These are phyloP conservation scores for Chelonoidis abingdonii DNA, from an alignment of 2,113 vertebrate genomes.

Conservation along the genomic window DNA sequence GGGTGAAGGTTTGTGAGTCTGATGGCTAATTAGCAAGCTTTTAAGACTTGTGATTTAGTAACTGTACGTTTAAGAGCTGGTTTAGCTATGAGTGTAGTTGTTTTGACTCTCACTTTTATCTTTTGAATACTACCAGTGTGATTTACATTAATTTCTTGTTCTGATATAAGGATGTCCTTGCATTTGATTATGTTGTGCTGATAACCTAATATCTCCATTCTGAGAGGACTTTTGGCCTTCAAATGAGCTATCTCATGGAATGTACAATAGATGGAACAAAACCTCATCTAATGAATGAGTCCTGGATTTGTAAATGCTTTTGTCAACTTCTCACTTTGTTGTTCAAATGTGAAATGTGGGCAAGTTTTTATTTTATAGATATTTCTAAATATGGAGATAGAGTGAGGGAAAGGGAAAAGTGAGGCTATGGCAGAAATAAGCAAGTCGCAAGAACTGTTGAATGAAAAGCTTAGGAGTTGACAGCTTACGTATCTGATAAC, in stretches of 20 bases:
- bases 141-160: neutral
- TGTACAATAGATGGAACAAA: neutral
- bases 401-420: neutral
- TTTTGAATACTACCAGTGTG: accelerated
- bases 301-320: neutral
- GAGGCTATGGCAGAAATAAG: accelerated
- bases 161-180: accelerated
- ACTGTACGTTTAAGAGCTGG: neutral
- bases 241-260: neutral
- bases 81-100: neutral
- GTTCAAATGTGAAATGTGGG: neutral
- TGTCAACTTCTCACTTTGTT: neutral
- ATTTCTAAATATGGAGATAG: neutral
- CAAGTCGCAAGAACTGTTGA: accelerated
- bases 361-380: neutral
- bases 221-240: neutral
- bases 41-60: neutral
- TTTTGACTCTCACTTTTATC: accelerated
- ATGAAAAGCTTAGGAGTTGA: neutral
- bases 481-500: accelerated
- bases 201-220: neutral
- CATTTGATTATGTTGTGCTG: neutral
- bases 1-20: neutral
- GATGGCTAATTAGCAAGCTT: neutral
- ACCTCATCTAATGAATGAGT: neutral